phyloP scores from a whole-genome alignment of 2,888 invertebrate genomes.

The Limnephilus auricula region DNA sequence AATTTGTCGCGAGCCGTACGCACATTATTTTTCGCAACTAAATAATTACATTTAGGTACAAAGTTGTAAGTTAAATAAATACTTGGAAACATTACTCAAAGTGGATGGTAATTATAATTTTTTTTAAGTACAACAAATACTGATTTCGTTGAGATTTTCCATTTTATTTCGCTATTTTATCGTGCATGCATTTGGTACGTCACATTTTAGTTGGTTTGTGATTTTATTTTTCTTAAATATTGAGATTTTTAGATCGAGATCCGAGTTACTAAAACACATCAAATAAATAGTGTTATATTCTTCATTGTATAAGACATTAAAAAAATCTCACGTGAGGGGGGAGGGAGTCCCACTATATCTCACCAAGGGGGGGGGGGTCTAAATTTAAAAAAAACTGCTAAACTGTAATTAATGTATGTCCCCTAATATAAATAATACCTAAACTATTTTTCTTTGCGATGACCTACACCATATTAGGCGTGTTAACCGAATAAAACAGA shows the following conservation, averaged over 20 bases:
- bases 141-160: neutral
- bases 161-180: neutral
- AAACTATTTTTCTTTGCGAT: too few relatives aligned
- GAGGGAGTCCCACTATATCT: too few relatives aligned
- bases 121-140: neutral
- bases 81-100: conserved; percentile 21
- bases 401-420: too few relatives aligned
- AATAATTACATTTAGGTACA: neutral
- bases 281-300: too few relatives aligned
- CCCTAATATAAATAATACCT: too few relatives aligned
- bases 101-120: neutral
- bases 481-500: too few relatives aligned
- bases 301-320: too few relatives aligned
- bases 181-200: neutral
- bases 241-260: neutral
- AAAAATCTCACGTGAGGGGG: too few relatives aligned
- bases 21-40: neutral
- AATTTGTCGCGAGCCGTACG: conserved; percentile 20
- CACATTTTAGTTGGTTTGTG: neutral
- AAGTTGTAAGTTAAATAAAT: neutral
- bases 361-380: too few relatives aligned
- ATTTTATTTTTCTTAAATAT: neutral
- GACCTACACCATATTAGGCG: too few relatives aligned
- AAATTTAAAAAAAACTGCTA: too few relatives aligned
- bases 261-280: neutral